A percentile compares a stretch with the other conserved stretches of the same genome.
phyloP scores from a whole-genome alignment of 1,140 invertebrate species.

The Proales similis region DNA sequence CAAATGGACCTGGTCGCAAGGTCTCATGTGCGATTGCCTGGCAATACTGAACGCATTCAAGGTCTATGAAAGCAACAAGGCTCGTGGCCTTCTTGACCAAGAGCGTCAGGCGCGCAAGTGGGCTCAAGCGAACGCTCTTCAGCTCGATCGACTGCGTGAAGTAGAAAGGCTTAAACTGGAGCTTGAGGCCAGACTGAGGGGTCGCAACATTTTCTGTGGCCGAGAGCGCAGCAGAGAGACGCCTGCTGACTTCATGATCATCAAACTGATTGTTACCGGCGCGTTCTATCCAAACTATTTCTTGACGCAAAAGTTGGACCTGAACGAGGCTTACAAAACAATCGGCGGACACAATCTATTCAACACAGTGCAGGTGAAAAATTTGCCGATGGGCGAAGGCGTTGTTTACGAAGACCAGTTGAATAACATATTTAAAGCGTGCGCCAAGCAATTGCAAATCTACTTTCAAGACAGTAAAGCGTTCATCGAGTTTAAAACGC shows the following conservation, averaged over 20 bases:
- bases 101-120: background rate
- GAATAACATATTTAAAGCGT: conserved; percentile 27
- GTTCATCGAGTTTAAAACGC: conserved; percentile 28
- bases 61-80: conserved; percentile 49
- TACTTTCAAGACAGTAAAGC: conserved; percentile 11
- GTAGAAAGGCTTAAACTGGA: conserved; percentile 7
- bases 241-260: background rate
- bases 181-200: background rate
- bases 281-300: conserved; percentile 38
- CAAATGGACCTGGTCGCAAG: conserved; percentile 42
- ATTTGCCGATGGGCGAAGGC: conserved; percentile 24
- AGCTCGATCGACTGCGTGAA: conserved; percentile 33
- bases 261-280: conserved; percentile 26
- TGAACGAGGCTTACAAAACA: background rate
- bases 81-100: background rate
- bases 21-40: conserved; percentile 74
- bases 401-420: conserved; percentile 26
- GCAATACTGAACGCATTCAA: conserved; percentile 72
- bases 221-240: background rate
- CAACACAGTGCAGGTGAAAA: conserved; percentile 25
- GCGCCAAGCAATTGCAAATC: background rate
- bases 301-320: conserved; percentile 2
- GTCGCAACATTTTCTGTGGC: background rate
- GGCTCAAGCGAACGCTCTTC: conserved; percentile 11
- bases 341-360: conserved; percentile 6